These are phyloP conservation scores for Hipposideros armiger DNA, from an alignment of 2,113 vertebrate species.

Conservation along the genomic window DNA sequence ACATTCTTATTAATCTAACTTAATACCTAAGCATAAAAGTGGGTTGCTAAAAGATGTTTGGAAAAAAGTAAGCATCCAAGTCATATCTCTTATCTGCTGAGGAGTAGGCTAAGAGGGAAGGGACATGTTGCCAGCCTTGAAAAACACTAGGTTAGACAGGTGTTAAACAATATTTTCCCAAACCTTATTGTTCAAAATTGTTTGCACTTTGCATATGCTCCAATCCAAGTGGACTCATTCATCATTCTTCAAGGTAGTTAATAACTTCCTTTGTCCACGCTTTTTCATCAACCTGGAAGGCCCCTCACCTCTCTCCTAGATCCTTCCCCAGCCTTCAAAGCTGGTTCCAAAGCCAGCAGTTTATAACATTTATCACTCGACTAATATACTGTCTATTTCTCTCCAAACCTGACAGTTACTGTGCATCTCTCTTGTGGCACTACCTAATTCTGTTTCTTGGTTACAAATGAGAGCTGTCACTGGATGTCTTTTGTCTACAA, in stretches of 20 bases:
- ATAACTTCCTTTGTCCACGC: not conserved
- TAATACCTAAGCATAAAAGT: conserved; percentile 18
- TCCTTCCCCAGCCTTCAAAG: conserved; percentile 24
- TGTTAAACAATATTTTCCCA: conserved; percentile 2
- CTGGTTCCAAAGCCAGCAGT: not conserved
- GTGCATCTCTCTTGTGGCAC: not conserved
- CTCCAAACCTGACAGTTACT: not conserved
- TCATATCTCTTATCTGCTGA: not conserved
- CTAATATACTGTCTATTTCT: not conserved
- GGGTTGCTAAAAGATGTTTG: not conserved
- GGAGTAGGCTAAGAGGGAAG: not conserved
- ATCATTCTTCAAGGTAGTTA: not conserved
- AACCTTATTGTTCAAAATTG: not conserved
- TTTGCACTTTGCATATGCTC: not conserved
- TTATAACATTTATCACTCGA: not conserved
- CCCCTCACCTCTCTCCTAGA: not conserved
- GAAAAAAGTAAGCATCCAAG: not conserved
- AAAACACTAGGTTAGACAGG: not conserved
- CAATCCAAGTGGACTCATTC: not conserved
- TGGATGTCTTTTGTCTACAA: not conserved
- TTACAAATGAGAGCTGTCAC: not conserved
- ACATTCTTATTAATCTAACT: not conserved
- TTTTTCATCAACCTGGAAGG: not conserved
- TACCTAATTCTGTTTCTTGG: not conserved
- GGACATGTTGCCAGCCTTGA: not conserved